Evolutionary conservation across 2,797 vertebrate genomes (phyloP), one percentile per base, ranked within the genome.

Genomic region (Odontamblyopus lacepedii): DNA sequence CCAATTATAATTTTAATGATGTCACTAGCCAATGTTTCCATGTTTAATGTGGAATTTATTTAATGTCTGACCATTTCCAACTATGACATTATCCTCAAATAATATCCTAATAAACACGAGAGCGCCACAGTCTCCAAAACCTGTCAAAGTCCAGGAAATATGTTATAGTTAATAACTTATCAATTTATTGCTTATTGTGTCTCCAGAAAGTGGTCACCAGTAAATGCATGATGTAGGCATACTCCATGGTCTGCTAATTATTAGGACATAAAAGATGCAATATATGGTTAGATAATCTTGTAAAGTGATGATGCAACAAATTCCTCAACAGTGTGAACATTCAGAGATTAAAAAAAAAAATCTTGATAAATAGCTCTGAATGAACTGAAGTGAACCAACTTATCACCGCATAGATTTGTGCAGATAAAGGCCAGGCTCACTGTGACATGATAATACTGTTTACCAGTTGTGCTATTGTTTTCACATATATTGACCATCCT

Each of bases 381-480:
- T 65, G 41, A 48, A 65, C 23, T 16, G 63, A 66, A 48, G n/a
- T 16, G 19, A 26, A 2, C 1, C 23, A 48, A 9, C 26, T 66
- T 66, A 66, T 66, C 41, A 48, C 16, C 7, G 8, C 16, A 7
- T 27, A 6, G 23, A 4, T 53, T 9, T 19, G 41, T 51, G 7
- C 3, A 29, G 48, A 67, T 67, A 67, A 67, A 67, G 16, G 27
- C 27, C 64, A 53, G 9, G 50, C n/a, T 53, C 27, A 53, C 16
- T 32, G 27, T 67, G 65, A 67, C 27, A 67, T 23, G 23, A 23
- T 67, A 67, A 65, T 48, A 5, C 63, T 64, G 41, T 16, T 65
- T 27, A 23, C n/a, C 38, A 26, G 11, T 9, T 23, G 19, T 41
- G 8, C 1, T 48, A 13, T 48, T 48, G 35, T 44, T 48, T 48